Evolutionary conservation across 2,797 vertebrate genomes (phyloP), one percentile per base, ranked within the genome.

Genomic region (Enteromius fasciolatus): DNA sequence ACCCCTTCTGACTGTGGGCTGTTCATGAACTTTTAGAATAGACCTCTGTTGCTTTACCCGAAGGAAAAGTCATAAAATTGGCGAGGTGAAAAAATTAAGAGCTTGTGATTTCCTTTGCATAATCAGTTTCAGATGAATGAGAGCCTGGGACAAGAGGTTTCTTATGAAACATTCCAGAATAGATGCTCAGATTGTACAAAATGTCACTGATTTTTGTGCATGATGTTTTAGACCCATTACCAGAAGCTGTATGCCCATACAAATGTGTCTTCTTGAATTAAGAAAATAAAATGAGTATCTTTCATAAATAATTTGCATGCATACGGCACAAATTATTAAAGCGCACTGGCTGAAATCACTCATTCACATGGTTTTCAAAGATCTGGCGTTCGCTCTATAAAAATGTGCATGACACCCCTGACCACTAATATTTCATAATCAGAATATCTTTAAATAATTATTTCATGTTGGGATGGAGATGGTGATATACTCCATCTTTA

Each of bases 391-490:
- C 39, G 5, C 28, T 33, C 84, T 87, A 78, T 89, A 28, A 72
- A 72, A 87, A 85, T 90, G 87, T n/a, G 70, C 76, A 67, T 81
- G 82, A 89, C 86, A 81, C 86, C 86, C 89, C 91, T 90, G 89
- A 87, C 67, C 39, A 80, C 86, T 90, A 93, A 95, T 94, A 92
- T 94, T 93, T 96, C 94, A 93, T 93, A 91, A 95, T 95, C 91
- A 92, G 88, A 94, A 94, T 94, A 93, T 90, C 88, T 94, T 95
- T 93, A 94, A 96, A 91, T 95, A 96, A 97, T 97, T 94, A 94
- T 92, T 93, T 93, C 91, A 94, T 93, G 94, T 95, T 90, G 92
- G 91, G 90, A 89, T 94, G 91, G 91, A 94, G 91, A 94, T 93
- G 94, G 93, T 92, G 94, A 94, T 95, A 93, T 94, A 92, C 95